Evolutionary conservation across 2,888 invertebrate genomes (phyloP), one percentile per base, ranked within the genome.

Genomic region (Leptinotarsa rubiginosa): DNA sequence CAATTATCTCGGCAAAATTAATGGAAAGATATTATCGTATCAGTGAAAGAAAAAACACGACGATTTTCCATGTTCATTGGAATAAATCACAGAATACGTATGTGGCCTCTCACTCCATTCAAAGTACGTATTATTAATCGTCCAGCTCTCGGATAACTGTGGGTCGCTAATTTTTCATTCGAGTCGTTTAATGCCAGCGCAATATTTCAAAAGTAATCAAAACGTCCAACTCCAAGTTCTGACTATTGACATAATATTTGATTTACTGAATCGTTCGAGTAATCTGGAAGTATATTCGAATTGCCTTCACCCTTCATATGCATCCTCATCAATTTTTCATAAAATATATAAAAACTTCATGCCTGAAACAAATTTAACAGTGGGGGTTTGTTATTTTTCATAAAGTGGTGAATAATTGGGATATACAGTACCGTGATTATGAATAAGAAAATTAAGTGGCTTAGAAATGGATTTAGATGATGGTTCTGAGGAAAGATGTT

Each of bases 171-270:
- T 52, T 67, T 67, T 67, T 52, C 52, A 50, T 52, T 67, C 67
- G 67, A 67, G 52, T 52, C 67, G 52, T 52, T 67, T 49, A 16
- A 52, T 52, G 52, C 25, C 52, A 31, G 49, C 12, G 67, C 67
- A 52, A 67, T 67, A 67, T 67, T 67, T 67, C 67, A 67, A 20
- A 67, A 67, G 67, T 67, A 67, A 67, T 67, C 67, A 67, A 67
- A 67, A 67, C 31, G 67, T 67, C 67, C 52, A 52, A 67, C 67
- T 67, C 50, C 25, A 52, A 67, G 52, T 25, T 67, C 52, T 49
- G 50, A 67, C 67, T 52, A 67, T 52, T 52, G 67, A 67, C 25
- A 52, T 67, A 25, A 67, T 52, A 52, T 67, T 67, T 67, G 67
- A 67, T 67, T 67, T 67, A 67, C 52, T 50, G 67, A 49, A 67